Evolutionary conservation across 2,113 vertebrate genomes (phyloP), one percentile per base, ranked within the genome.

Genomic region (Hylia prasina): DNA sequence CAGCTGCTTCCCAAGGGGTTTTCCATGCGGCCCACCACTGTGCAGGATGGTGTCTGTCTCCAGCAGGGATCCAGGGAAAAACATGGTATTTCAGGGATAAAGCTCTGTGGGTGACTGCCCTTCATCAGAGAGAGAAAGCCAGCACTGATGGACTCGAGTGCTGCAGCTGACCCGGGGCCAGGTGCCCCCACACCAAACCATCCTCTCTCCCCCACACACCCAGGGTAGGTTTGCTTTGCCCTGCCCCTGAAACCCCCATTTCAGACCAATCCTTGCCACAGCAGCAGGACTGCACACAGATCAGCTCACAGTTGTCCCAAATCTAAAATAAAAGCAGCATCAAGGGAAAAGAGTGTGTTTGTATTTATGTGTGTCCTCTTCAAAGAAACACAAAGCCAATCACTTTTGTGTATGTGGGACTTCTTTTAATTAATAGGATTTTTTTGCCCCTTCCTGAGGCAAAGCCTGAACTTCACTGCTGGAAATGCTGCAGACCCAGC

Each of bases 401-500:
- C 20, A 18, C 25, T 61, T 73, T 6, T 30, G 3, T 60, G 8
- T 31, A 2, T 5, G 5, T 30, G 76, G 20, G 24, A 65, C 4
- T 50, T 35, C 51, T 81, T 82, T 33, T 7, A 53, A 42, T 76
- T 58, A 35, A 80, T 31, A 42, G 9, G 22, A 18, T 31, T 11
- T 75, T n/a, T n/a, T 37, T 8, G 6, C 7, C 45, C 8, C 19
- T 51, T 84, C 61, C 66, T 44, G 35, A 63, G 42, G 77, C 39
- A 82, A 47, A 40, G 21, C 66, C 65, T 68, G 72, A 93, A 54
- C 21, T 68, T 48, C 58, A 56, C 30, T 63, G 78, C 60, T 96
- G 77, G 80, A 95, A 96, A 85, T 58, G 42, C 30, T 42, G 56
- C 58, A 65, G 75, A 39, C 11, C 84, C 94, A 95, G 78, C 69